Percentiles rank a stretch among this genome's conserved stretches.
Conservation (phyloP, 2,888 invertebrate genomes). For the Hydroisotoma schaefferi region DNA sequence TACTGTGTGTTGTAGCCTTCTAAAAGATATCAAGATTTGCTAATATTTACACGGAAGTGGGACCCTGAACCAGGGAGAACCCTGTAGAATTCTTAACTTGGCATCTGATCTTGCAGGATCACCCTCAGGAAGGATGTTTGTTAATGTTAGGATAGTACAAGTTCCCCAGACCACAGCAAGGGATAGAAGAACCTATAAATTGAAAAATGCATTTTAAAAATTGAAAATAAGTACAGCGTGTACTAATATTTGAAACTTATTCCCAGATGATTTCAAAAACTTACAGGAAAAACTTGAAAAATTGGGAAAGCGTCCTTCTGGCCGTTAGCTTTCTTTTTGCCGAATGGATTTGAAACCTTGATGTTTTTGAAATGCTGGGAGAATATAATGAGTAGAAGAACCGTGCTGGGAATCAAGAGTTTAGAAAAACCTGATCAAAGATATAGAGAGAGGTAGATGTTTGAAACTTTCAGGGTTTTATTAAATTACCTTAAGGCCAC, state of each 20-base stretch:
- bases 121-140: slow-evolving; percentile 61
- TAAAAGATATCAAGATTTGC: neutral
- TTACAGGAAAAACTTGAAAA: slow-evolving; percentile 22
- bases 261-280: neutral
- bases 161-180: slow-evolving; percentile 73
- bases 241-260: neutral
- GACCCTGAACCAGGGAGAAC: slow-evolving; percentile 74
- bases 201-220: no score
- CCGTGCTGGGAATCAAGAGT: slow-evolving; percentile 22
- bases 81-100: slow-evolving; percentile 65
- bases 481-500: slow-evolving; percentile 53
- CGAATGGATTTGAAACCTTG: slow-evolving; percentile 10
- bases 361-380: slow-evolving; percentile 37
- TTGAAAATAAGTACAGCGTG: no score
- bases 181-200: slow-evolving; percentile 61
- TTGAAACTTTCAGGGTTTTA: neutral
- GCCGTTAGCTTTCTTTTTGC: neutral
- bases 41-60: slow-evolving; percentile 68
- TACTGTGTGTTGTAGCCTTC: no score
- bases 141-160: slow-evolving; percentile 66
- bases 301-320: slow-evolving; percentile 2
- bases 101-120: slow-evolving; percentile 72
- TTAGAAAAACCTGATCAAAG: slow-evolving; percentile 1
- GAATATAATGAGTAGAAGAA: slow-evolving; percentile 38
- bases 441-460: neutral